These are phyloP conservation scores for Parapsyche elsis DNA, from an alignment of 1,140 invertebrate genomes.

Conservation along the genomic window DNA sequence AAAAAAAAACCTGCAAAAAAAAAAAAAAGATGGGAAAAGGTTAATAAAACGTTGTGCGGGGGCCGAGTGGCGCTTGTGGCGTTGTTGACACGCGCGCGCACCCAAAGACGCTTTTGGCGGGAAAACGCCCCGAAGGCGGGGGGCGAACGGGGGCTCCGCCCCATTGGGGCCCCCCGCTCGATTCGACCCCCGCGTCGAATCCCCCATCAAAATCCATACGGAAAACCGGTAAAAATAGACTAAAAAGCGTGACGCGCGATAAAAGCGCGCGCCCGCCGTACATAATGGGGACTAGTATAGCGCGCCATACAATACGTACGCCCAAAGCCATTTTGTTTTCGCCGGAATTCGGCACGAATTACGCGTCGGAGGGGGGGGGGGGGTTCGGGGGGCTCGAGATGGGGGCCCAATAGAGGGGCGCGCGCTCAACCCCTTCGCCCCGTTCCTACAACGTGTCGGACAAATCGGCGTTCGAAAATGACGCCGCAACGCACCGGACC, in stretches of 20 bases:
- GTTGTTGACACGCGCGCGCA: no score
- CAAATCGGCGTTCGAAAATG: background rate
- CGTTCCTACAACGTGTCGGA: background rate
- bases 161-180: background rate
- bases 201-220: constrained; percentile 11
- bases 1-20: constrained; percentile 10
- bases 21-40: constrained; percentile 2
- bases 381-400: background rate
- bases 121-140: constrained; percentile 48
- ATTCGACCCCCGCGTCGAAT: background rate
- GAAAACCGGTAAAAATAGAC: constrained; percentile 41
- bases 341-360: constrained; percentile 51
- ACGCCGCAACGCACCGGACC: background rate
- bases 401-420: background rate
- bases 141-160: background rate
- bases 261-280: constrained; percentile 43
- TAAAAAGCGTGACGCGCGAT: constrained; percentile 42
- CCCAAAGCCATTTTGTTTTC: constrained; percentile 56
- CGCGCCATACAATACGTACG: no score
- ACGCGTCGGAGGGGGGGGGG: constrained; percentile 27
- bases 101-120: constrained; percentile 54
- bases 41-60: no score
- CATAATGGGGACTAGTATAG: constrained; percentile 43
- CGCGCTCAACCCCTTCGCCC: background rate
- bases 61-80: no score